Conservation (phyloP, 2,888 invertebrate species). For the Dusona sp. region DNA sequence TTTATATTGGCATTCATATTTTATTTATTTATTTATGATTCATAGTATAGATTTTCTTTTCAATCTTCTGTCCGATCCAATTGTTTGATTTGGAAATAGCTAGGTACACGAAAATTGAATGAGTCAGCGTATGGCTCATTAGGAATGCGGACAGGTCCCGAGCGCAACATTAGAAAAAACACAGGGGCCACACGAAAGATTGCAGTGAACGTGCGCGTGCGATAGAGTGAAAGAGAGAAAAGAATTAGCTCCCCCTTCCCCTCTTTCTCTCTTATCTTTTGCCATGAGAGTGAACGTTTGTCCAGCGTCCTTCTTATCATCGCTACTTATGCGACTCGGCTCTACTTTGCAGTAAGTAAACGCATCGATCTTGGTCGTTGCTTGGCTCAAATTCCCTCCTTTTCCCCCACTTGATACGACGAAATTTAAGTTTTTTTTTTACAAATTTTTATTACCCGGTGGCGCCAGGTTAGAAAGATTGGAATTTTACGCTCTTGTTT, state of each 20-base stretch:
- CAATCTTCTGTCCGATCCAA: background rate
- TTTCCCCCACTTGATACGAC: constrained; percentile 27
- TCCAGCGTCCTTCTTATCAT: constrained; percentile 75
- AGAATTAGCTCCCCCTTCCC: background rate
- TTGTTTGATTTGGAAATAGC: background rate
- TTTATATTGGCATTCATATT: no score
- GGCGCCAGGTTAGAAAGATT: constrained; percentile 53
- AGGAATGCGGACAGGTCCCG: constrained; percentile 52
- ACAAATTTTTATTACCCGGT: constrained; percentile 49
- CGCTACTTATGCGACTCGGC: constrained; percentile 74
- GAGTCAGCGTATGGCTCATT: constrained; percentile 45
- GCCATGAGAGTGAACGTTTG: constrained; percentile 74
- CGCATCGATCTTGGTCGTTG: constrained; percentile 68
- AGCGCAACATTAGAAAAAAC: constrained; percentile 46
- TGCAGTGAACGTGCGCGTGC: constrained; percentile 70
- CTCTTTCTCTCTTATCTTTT: constrained; percentile 70
- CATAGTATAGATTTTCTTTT: background rate
- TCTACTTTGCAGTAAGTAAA: constrained; percentile 73
- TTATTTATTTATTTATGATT: background rate
- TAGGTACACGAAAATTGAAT: background rate
- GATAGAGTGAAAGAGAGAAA: constrained; percentile 25
- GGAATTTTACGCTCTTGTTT: constrained; percentile 43
- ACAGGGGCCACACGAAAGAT: constrained; percentile 59
- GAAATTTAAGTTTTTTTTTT: constrained; percentile 43
- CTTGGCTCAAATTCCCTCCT: constrained; percentile 21